Evolutionary conservation across 2,888 invertebrate genomes (phyloP), one percentile per base, ranked within the genome.

Genomic region (Hemicrepidius hirtus): DNA sequence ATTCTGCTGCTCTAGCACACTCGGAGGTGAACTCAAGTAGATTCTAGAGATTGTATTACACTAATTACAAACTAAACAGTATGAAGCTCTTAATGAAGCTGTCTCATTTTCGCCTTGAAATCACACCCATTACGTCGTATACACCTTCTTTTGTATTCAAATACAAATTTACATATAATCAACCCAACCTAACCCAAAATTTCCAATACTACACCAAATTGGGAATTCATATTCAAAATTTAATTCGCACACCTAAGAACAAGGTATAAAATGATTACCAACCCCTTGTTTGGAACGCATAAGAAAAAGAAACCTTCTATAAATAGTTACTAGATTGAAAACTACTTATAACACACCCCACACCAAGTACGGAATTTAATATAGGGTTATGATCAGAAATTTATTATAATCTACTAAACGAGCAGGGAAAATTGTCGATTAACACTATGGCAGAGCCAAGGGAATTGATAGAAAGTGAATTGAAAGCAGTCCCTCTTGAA

Each of bases 31-130:
- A 62, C 62, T 62, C 60, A 21, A 68, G 44, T 60, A 60, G 46
- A 68, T 62, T 62, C 40, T 68, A 16, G 41, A 62, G 41, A 68
- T 68, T 62, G 55, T 68, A 68, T 53, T 68, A 62, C 67, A 44
- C 53, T 68, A 68, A 68, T 68, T 68, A 62, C 62, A 68, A 68
- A 68, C 68, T 68, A 68, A 68, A 68, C 60, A 62, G 68, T 49
- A 41, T 50, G 60, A 62, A 35, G 35, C 53, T 50, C 49, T 37
- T 62, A 60, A 53, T 62, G 41, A 62, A 68, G 50, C 60, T 37
- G 62, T 68, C 41, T 62, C 68, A 41, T 68, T 68, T 62, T 68
- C 50, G 49, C 62, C 40, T 62, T 68, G 10, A 68, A 68, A 62
- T 63, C 46, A 53, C 62, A 44, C 49, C 50, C n/a, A 18, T 46